Evolutionary conservation across 2,113 vertebrate genomes (phyloP), one percentile per base, ranked within the genome.

Genomic region (Hemichromis elongatus): DNA sequence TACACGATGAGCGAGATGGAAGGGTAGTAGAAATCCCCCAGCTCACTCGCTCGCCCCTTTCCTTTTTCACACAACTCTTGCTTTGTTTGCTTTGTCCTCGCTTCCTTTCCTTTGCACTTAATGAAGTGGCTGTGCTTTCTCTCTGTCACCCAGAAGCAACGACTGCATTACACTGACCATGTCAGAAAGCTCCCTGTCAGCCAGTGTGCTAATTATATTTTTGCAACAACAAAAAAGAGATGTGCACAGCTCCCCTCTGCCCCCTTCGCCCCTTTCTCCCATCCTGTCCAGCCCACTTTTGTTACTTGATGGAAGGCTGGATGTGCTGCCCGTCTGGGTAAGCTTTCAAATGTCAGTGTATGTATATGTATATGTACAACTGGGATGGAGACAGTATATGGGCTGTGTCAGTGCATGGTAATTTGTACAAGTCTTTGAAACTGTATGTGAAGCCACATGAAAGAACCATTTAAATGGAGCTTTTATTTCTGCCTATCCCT

Each of bases 11-110:
- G 75, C 24, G 24, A 28, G 85, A 87, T 82, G 90, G 90, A 88
- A 88, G 75, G 89, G 86, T 89, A 86, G 86, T 42, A 81, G 84
- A 66, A 81, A 63, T 77, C 79, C 79, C 61, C 84, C 77, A 83
- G 13, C 83, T 63, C 90, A 59, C 89, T 89, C 84, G 75, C 90
- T 90, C 84, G 80, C 77, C 88, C 90, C 82, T 88, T 89, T 92
- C 81, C 89, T 93, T 92, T 92, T 93, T 91, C 86, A 89, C 86
- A 88, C 68, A 91, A 87, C 84, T 92, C 88, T 42, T 91, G 95
- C 93, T 95, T 95, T 96, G 95, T 96, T 96, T 96, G 95, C 94
- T 95, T 96, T 96, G 95, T 96, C 94, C 91, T 86, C 26, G 89
- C 94, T 94, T 94, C 88, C 81, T 95, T 89, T 90, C 90, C 88